These are phyloP conservation scores for Euzophera pinguis DNA, from an alignment of 2,888 invertebrate genomes.

Conservation along the genomic window DNA sequence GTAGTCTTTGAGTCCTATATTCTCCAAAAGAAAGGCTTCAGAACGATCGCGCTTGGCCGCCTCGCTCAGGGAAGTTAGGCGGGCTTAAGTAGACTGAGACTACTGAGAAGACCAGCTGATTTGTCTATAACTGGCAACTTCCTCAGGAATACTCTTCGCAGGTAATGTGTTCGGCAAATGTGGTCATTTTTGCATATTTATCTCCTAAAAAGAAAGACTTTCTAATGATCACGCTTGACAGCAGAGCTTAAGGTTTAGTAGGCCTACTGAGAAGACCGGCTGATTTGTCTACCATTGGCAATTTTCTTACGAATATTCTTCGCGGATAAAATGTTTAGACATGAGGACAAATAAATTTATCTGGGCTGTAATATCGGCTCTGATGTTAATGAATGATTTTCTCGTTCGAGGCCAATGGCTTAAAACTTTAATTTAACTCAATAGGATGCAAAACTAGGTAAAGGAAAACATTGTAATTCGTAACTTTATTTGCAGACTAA, in stretches of 20 bases:
- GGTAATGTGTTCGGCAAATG: too few species aligned
- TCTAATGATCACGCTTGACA: constrained; percentile 91
- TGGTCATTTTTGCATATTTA: too few species aligned
- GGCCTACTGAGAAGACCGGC: constrained; percentile 90
- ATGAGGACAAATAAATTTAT: too few species aligned
- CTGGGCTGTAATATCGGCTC: too few species aligned
- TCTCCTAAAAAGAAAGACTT: background rate
- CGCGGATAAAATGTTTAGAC: constrained; percentile 83
- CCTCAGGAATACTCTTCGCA: constrained; percentile 91
- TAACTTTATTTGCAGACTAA: constrained; percentile 66
- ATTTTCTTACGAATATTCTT: constrained; percentile 92
- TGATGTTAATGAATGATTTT: too few species aligned
- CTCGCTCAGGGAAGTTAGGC: constrained; percentile 90
- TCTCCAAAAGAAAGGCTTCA: too few species aligned
- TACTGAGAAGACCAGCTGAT: constrained; percentile 90
- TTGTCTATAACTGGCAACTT: constrained; percentile 88
- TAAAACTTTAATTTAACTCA: too few species aligned
- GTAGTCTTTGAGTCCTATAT: too few species aligned
- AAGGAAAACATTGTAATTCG: too few species aligned
- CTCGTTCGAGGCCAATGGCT: too few species aligned
- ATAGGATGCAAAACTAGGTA: too few species aligned
- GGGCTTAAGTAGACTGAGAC: constrained; percentile 91
- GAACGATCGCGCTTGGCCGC: constrained; percentile 93
- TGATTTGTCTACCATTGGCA: constrained; percentile 87
- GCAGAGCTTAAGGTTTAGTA: constrained; percentile 91